phyloP scores from a whole-genome alignment of 2,888 invertebrate species.

The Eupithecia subfuscata region DNA sequence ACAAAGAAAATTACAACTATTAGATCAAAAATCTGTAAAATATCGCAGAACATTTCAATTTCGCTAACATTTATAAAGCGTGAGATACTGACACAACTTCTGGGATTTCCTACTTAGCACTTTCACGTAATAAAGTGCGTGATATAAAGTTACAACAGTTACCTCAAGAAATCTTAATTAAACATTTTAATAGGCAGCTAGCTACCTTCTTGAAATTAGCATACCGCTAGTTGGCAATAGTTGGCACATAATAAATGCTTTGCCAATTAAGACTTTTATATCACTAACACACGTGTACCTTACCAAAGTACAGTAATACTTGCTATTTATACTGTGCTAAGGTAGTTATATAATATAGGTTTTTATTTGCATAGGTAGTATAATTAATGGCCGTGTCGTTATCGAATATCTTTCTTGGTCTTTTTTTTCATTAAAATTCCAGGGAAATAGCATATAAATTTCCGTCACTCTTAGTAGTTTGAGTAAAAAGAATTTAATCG shows the following conservation, averaged over 20 bases:
- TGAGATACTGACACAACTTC: slow-evolving; percentile 15
- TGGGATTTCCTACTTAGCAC: slow-evolving; percentile 31
- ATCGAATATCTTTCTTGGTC: no score
- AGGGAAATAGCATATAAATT: not conserved
- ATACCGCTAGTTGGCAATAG: slow-evolving; percentile 5
- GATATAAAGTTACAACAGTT: slow-evolving; percentile 21
- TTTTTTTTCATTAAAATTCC: no score
- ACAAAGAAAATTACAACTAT: not conserved
- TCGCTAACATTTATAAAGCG: not conserved
- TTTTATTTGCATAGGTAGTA: not conserved
- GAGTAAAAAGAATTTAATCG: not conserved
- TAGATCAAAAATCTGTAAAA: not conserved
- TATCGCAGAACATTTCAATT: not conserved
- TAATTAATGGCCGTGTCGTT: not conserved
- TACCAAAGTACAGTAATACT: not conserved
- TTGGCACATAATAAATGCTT: not conserved
- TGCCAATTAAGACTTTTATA: not conserved
- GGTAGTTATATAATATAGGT: not conserved
- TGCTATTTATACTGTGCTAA: not conserved
- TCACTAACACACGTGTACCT: not conserved
- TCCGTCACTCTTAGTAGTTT: not conserved
- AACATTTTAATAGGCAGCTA: not conserved
- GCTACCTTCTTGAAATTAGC: slow-evolving; percentile 9
- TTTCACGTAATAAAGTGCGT: slow-evolving; percentile 18
- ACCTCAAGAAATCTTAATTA: slow-evolving; percentile 19